These are phyloP conservation scores for Centropristis striata DNA, from an alignment of 2,113 vertebrate species.

Conservation along the genomic window DNA sequence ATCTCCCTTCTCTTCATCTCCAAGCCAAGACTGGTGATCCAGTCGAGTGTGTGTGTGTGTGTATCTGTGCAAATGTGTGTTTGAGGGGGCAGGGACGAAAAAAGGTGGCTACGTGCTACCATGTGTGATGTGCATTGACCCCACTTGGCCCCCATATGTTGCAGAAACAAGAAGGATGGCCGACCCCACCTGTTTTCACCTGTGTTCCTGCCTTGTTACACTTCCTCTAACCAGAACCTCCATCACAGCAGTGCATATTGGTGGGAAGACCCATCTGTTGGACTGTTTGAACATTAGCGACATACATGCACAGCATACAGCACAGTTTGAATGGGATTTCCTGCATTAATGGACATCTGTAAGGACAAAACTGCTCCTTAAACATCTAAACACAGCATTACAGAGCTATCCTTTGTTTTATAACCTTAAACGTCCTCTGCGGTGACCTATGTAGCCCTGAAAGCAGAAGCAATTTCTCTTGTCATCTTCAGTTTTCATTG, in stretches of 20 bases:
- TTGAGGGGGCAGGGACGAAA: slow-evolving; percentile 13
- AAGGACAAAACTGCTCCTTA: background rate
- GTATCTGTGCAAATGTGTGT: slow-evolving; percentile 8
- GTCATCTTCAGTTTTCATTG: slow-evolving; percentile 46
- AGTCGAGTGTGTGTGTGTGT: slow-evolving; percentile 43
- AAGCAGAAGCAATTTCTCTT: slow-evolving; percentile 38
- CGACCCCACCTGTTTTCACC: slow-evolving; percentile 62
- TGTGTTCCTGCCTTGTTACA: slow-evolving; percentile 30
- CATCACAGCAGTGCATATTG: slow-evolving; percentile 19
- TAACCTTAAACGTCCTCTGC: slow-evolving; percentile 26
- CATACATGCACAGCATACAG: background rate
- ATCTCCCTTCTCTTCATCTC: slow-evolving; percentile 67
- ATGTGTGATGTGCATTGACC: slow-evolving; percentile 73
- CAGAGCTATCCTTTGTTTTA: slow-evolving; percentile 6
- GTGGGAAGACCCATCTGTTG: slow-evolving; percentile 64
- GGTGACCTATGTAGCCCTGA: slow-evolving; percentile 6
- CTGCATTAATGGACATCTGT: background rate
- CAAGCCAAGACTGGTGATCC: slow-evolving; percentile 77
- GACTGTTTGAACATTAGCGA: slow-evolving; percentile 27
- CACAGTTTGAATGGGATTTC: background rate
- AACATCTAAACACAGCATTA: slow-evolving; percentile 3
- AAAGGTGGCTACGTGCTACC: slow-evolving; percentile 51
- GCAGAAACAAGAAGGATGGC: slow-evolving; percentile 64
- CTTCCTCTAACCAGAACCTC: slow-evolving; percentile 52
- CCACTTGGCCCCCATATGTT: slow-evolving; percentile 80